Evolutionary conservation across 2,113 vertebrate genomes (phyloP), one percentile per base, ranked within the genome.

Genomic region (Sorex araneus): DNA sequence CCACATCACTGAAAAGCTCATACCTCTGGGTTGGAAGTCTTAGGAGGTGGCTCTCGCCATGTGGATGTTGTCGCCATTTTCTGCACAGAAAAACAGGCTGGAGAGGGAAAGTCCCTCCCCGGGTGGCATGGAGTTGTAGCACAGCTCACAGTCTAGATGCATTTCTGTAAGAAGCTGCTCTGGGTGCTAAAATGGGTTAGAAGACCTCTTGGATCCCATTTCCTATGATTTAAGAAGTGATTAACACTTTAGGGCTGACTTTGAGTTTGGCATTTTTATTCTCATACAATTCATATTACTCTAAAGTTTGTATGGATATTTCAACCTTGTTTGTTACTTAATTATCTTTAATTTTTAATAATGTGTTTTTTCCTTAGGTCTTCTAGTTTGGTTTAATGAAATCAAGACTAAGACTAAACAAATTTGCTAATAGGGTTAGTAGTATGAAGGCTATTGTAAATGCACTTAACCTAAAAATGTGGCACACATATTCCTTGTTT

Each of bases 331-430:
- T 34, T 12, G 32, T 15, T 32, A 1, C 88, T 83, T 83, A 50
- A 66, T 91, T 87, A 85, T 87, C 57, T 79, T 66, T 76, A 6
- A 25, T 81, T 19, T 25, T 84, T 76, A 45, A 50, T 43, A 88
- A 83, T 57, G 8, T 83, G 70, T 63, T 94, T 71, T 89, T 92
- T 91, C 63, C 91, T 95, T 78, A 83, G 78, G 83, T 40, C 32
- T 86, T 34, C 73, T 36, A 60, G 32, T 91, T 90, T 96, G 34
- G 73, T 84, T 94, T 94, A 93, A 87, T 92, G 70, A 63, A 92
- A 89, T 89, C 82, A 90, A 93, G 66, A 93, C 0, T 50, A 84
- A 87, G 45, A 63, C 32, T 23, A 67, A 84, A 90, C 80, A 90
- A 25, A 73, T 80, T 94, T 90, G 47, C 71, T 93, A 79, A 87